Conservation (phyloP, 2,888 invertebrate species). For the Acanthosepion pharaonis region DNA sequence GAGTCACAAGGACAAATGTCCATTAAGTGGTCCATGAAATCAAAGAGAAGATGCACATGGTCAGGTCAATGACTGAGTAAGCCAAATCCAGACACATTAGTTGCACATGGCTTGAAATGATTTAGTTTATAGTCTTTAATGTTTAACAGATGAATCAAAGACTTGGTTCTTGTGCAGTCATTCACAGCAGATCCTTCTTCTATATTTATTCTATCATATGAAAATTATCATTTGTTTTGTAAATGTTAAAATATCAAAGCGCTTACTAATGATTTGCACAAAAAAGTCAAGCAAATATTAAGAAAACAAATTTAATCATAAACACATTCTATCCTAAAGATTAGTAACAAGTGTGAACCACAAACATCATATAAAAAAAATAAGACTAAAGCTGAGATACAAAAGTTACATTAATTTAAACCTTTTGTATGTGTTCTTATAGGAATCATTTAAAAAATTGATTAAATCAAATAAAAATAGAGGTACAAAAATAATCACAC, state of each 20-base stretch:
- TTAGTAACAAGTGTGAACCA: neutral
- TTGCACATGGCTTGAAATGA: slow-evolving; percentile 20
- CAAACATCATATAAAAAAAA: no score
- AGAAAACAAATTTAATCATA: neutral
- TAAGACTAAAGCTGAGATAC: no score
- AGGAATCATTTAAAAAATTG: no score
- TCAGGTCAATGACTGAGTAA: neutral
- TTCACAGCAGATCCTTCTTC: neutral
- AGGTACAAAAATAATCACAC: no score
- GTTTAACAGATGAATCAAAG: slow-evolving; percentile 1
- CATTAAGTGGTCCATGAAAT: neutral
- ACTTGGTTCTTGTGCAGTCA: neutral
- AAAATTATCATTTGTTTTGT: neutral
- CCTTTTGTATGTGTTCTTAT: no score
- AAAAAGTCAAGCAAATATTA: neutral
- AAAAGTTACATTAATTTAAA: no score
- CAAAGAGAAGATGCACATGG: neutral
- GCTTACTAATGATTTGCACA: neutral
- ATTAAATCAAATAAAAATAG: no score
- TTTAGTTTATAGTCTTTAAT: neutral
- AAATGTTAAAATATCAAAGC: neutral
- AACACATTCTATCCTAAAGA: neutral
- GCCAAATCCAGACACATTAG: slow-evolving; percentile 10
- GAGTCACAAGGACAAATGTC: neutral
- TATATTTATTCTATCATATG: neutral